Conservation (phyloP, 2,113 vertebrate species). For the Uropsilus gracilis region DNA sequence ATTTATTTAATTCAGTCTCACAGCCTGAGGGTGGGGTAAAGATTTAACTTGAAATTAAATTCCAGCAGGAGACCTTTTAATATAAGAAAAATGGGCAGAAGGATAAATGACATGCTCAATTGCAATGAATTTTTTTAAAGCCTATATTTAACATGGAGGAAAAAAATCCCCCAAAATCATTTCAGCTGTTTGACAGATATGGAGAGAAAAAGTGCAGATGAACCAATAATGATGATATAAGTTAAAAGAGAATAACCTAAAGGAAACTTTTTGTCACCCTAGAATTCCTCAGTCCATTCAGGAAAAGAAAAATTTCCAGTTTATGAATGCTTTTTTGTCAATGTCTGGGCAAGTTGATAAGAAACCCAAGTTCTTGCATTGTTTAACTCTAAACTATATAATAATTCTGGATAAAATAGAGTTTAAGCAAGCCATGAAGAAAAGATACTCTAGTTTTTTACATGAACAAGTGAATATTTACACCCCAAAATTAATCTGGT, state of each 20-base stretch:
- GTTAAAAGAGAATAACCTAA: slow-evolving; percentile 62
- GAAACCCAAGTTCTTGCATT: slow-evolving; percentile 58
- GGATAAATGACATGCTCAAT: slow-evolving; percentile 80
- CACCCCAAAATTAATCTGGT: neutral
- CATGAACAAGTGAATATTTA: neutral
- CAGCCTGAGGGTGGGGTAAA: slow-evolving; percentile 77
- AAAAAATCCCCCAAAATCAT: slow-evolving; percentile 70
- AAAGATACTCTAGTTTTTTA: slow-evolving; percentile 28
- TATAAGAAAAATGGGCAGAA: slow-evolving; percentile 79
- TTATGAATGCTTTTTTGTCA: slow-evolving; percentile 74
- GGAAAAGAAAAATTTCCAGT: slow-evolving; percentile 29
- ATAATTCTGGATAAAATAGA: slow-evolving; percentile 51
- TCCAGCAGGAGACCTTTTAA: slow-evolving; percentile 83
- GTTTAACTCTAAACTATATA: slow-evolving; percentile 55
- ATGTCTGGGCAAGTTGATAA: slow-evolving; percentile 68
- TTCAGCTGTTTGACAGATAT: slow-evolving; percentile 72
- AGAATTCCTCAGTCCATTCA: slow-evolving; percentile 50
- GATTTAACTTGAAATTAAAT: slow-evolving; percentile 86
- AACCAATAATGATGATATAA: slow-evolving; percentile 66
- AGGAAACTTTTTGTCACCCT: slow-evolving; percentile 66
- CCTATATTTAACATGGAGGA: slow-evolving; percentile 72
- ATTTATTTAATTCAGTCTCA: slow-evolving; percentile 84
- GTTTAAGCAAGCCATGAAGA: slow-evolving; percentile 21
- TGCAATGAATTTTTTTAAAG: slow-evolving; percentile 59
- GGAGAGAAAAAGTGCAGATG: slow-evolving; percentile 66